These are phyloP conservation scores for Mirounga angustirostris DNA, from an alignment of 2,113 vertebrate genomes.

Conservation along the genomic window DNA sequence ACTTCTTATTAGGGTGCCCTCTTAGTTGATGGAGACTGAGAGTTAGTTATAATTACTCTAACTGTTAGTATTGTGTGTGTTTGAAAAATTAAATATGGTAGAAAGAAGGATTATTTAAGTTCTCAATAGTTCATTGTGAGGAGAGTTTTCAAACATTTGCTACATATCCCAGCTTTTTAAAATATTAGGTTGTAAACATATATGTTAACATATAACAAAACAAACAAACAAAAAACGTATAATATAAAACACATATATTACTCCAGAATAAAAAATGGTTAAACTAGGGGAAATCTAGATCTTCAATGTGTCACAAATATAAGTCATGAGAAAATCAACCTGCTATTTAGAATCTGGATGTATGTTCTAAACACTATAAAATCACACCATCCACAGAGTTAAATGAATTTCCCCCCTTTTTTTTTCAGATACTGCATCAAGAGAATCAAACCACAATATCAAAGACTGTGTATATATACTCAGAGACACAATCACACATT, in stretches of 20 bases:
- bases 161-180: neutral
- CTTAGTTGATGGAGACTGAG: neutral
- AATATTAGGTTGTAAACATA: neutral
- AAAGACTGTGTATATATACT: neutral
- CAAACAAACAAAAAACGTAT: neutral
- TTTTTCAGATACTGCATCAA: neutral
- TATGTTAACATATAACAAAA: neutral
- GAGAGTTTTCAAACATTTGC: neutral
- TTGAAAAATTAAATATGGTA: neutral
- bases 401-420: neutral
- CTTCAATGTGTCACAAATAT: neutral
- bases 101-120: conserved; percentile 14
- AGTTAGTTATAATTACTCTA: neutral
- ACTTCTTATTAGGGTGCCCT: neutral
- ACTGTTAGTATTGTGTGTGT: neutral
- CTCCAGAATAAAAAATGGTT: neutral
- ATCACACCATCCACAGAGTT: neutral
- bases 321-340: neutral
- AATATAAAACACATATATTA: neutral
- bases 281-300: neutral
- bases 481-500: neutral
- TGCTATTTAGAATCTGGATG: neutral
- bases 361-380: neutral
- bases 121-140: neutral
- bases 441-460: neutral